Base-by-base conservation (phyloP, 64 coral and sea anemone species). In the Orbicella faveolata region DNA sequence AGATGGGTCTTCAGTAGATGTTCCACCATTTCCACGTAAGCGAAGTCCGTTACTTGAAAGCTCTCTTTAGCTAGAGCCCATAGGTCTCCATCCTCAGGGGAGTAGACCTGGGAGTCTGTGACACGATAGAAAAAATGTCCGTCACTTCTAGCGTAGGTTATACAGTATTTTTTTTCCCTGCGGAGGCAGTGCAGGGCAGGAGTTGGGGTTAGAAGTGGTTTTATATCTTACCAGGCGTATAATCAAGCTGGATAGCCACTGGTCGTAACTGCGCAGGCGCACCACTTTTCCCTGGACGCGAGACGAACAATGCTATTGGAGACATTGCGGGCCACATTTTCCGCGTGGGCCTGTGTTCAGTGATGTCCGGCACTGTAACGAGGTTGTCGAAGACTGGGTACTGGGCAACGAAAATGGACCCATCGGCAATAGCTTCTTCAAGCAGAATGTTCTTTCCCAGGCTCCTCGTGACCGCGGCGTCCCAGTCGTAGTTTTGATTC, bases 291-390 rank as follows among this genome's bases (percentile, higher is more conserved):
- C 91, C 72, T 69, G 88, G 83, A 30, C 79, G 88, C 30, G 95
- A 94, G 14, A 77, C 92, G 88, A 97, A 97, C 33, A 97, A 20
- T 23, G 95, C 95, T 17, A 97, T 91, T 11, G 95, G 92, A 26
- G 95, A 81, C 84, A 88, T 64, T 4, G 95, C 75, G 17, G 77
- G 77, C 95, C 95, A 97, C 95, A 97, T 97, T 78, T 91, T 88
- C 2, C 95, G 95, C 6, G 73, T 59, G 19, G 92, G 48, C 20
- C 70, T 81, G 36, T 36, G 37, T 34, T 83, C 89, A 11, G 25
- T 75, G 37, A 97, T 73, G 74, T 97, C 95, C 4, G 92, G 84
- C 21, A 97, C 64, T 13, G 89, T 91, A 61, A 51, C 17, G 6
- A 97, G 73, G 52, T 97, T 77, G 55, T 93, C 92, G 35, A 94